phyloP scores from a whole-genome alignment of 2,888 invertebrate species.

The Encarsia formosa region DNA sequence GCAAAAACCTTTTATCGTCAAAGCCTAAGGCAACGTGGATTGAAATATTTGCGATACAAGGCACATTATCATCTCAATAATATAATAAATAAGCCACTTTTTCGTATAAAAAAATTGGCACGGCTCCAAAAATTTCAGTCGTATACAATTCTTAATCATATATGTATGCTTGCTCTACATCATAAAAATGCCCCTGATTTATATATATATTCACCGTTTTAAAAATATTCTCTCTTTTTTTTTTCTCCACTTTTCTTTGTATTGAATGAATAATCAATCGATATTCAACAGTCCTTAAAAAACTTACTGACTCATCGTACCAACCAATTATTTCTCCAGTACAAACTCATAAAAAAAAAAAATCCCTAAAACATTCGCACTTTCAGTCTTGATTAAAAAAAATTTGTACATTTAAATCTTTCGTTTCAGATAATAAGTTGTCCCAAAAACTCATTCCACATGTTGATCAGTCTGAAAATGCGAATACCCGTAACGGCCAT shows the following conservation, averaged over 20 bases:
- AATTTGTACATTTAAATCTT: not conserved
- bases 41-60: conserved; percentile 12
- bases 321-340: conserved; percentile 12
- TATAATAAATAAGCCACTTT: conserved; percentile 8
- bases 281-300: not conserved
- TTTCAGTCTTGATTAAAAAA: conserved; percentile 20
- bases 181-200: conserved; percentile 23
- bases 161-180: conserved; percentile 13
- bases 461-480: conserved; percentile 23
- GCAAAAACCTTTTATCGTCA: conserved; percentile 3
- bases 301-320: not conserved
- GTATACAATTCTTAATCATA: conserved; percentile 4
- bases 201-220: conserved; percentile 1
- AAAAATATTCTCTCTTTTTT: not conserved
- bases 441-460: no score
- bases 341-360: conserved; percentile 1
- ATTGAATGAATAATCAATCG: conserved; percentile 17
- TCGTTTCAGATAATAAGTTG: no score
- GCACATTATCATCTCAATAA: conserved; percentile 14
- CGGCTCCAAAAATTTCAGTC: conserved; percentile 17
- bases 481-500: no score
- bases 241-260: conserved; percentile 12
- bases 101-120: conserved; percentile 27
- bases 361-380: conserved; percentile 10
- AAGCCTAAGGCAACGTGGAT: not conserved